Evolutionary conservation across 2,113 vertebrate species (phyloP).

Genomic region (Gasterosteus nipponicus): DNA sequence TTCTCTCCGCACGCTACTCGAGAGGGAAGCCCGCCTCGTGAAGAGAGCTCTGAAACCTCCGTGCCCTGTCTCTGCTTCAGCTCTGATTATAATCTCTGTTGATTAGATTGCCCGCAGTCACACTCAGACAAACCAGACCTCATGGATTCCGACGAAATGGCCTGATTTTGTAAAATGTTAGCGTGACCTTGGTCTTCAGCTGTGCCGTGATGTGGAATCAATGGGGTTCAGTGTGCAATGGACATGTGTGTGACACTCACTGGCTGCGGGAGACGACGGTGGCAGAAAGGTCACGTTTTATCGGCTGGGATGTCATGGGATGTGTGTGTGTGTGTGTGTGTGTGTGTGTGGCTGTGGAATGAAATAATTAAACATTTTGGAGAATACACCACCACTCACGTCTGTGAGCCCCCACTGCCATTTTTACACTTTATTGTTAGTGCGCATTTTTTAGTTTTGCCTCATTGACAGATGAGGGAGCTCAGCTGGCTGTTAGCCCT

Average conservation of each 20-base stretch:
- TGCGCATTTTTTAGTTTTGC: neutral
- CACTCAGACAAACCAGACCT: constrained; percentile 41
- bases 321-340: neutral
- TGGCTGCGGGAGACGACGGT: neutral
- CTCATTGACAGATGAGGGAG: neutral
- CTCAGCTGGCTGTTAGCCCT: neutral
- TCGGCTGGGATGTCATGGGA: constrained; percentile 38
- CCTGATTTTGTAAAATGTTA: constrained; percentile 37
- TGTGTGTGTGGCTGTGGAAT: neutral
- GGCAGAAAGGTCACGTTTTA: constrained; percentile 56
- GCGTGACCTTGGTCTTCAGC: constrained; percentile 16
- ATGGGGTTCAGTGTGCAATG: neutral
- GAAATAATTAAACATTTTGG: neutral
- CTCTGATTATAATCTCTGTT: constrained; percentile 62
- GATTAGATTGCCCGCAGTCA: constrained; percentile 57
- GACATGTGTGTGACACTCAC: neutral
- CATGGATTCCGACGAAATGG: constrained; percentile 41
- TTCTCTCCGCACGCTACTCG: neutral
- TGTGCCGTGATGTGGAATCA: neutral
- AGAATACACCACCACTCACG: neutral
- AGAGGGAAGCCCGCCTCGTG: constrained; percentile 20
- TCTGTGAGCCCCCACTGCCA: neutral
- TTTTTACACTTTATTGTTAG: neutral
- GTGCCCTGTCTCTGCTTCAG: constrained; percentile 15
- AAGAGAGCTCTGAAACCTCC: constrained; percentile 25